Evolutionary conservation across 2,113 vertebrate species (phyloP).

Genomic region (Myotis brandtii): DNA sequence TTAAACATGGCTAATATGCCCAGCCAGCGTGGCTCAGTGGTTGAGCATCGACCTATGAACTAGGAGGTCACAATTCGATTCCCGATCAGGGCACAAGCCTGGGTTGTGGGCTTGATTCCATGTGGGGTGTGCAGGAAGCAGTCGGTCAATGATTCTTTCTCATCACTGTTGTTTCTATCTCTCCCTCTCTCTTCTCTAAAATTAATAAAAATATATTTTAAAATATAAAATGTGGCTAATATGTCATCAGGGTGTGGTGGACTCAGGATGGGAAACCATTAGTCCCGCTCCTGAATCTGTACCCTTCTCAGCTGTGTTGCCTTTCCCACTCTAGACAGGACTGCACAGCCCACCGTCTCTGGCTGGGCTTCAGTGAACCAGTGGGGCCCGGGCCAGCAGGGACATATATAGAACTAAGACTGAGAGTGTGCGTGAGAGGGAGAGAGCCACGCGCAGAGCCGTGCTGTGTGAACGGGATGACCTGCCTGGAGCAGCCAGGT

Average conservation of each 20-base stretch:
- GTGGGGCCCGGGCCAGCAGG: neutral
- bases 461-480: rapidly evolving
- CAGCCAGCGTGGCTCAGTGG: too few relatives aligned
- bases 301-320: rapidly evolving
- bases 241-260: neutral
- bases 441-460: rapidly evolving
- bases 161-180: too few relatives aligned
- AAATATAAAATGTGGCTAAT: neutral
- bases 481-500: neutral
- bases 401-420: neutral
- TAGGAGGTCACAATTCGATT: too few relatives aligned
- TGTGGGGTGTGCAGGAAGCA: too few relatives aligned
- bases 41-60: too few relatives aligned
- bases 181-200: too few relatives aligned
- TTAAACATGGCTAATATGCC: neutral
- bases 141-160: too few relatives aligned
- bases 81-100: too few relatives aligned
- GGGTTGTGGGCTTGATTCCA: too few relatives aligned
- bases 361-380: neutral
- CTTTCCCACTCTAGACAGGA: neutral
- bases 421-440: neutral
- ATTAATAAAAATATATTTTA: too few relatives aligned
- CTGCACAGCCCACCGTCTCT: neutral
- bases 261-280: neutral
- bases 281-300: neutral